A percentile compares a stretch with the other conserved stretches of the same genome.
These are phyloP conservation scores for Neotragus moschatus DNA, from an alignment of 2,113 vertebrate species.

Conservation along the genomic window DNA sequence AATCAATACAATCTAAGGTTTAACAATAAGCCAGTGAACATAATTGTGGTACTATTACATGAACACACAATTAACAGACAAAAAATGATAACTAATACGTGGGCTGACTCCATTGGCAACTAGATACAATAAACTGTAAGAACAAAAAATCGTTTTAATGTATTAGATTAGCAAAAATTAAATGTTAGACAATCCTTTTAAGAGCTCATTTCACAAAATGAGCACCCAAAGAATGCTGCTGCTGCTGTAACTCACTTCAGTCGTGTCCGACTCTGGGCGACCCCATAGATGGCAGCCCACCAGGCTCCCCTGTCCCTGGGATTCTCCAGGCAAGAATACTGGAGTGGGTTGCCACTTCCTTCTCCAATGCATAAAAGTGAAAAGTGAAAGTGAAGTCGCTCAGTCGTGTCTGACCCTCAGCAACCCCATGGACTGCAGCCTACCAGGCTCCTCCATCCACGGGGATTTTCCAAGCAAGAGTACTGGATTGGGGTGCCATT, in stretches of 20 bases:
- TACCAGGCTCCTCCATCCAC: no score
- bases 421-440: no score
- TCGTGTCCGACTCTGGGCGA: rapidly evolving
- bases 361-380: no score
- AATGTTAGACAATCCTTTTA: background rate
- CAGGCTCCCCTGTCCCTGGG: no score
- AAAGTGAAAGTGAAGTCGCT: no score
- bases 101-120: background rate
- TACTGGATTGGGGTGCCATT: no score
- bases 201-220: background rate
- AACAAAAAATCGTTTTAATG: background rate
- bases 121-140: background rate
- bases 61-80: background rate
- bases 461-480: no score
- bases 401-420: no score
- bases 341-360: no score
- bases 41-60: background rate
- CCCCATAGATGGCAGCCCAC: no score
- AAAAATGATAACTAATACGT: background rate
- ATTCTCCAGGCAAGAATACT: no score
- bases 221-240: background rate
- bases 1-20: background rate
- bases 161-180: background rate
- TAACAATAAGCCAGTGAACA: background rate
- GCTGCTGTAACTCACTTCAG: no score